A percentile compares a stretch with the other conserved stretches of the same genome.
phyloP scores from a whole-genome alignment of 2,888 invertebrate genomes.

The Chaetoderma sp. region DNA sequence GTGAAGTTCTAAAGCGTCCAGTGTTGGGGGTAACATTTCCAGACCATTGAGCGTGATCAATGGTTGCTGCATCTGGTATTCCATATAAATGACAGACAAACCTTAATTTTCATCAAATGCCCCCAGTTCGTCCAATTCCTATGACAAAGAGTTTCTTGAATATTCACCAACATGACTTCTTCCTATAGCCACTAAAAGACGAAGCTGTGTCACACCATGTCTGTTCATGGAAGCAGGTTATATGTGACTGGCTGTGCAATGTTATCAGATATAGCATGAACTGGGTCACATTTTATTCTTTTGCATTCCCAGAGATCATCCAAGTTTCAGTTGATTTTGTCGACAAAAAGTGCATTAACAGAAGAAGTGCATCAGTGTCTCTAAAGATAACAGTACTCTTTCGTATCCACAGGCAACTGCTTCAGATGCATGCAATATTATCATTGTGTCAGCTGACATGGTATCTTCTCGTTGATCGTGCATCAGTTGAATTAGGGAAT shows the following conservation, averaged over 20 bases:
- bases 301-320: slow-evolving; percentile 21
- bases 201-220: slow-evolving; percentile 24
- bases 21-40: slow-evolving; percentile 20
- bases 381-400: too few species aligned
- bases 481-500: too few species aligned
- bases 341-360: slow-evolving; percentile 13
- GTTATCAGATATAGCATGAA: too few species aligned
- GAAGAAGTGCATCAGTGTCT: too few species aligned
- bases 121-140: slow-evolving; percentile 16
- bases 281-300: not conserved
- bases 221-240: slow-evolving; percentile 9
- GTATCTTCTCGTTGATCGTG: too few species aligned
- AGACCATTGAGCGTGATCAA: slow-evolving; percentile 6
- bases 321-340: slow-evolving; percentile 1
- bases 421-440: too few species aligned
- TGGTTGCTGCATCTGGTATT: slow-evolving; percentile 5
- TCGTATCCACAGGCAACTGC: too few species aligned
- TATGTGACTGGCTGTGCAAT: too few species aligned
- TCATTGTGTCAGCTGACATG: too few species aligned
- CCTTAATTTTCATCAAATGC: slow-evolving; percentile 1
- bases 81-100: slow-evolving; percentile 26
- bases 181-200: slow-evolving; percentile 22
- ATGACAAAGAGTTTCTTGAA: slow-evolving; percentile 9
- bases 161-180: slow-evolving; percentile 25
- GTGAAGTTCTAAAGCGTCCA: slow-evolving; percentile 27